Base-by-base conservation (phyloP, 2,113 vertebrate genomes). In the Gallinago paraguaiae region DNA sequence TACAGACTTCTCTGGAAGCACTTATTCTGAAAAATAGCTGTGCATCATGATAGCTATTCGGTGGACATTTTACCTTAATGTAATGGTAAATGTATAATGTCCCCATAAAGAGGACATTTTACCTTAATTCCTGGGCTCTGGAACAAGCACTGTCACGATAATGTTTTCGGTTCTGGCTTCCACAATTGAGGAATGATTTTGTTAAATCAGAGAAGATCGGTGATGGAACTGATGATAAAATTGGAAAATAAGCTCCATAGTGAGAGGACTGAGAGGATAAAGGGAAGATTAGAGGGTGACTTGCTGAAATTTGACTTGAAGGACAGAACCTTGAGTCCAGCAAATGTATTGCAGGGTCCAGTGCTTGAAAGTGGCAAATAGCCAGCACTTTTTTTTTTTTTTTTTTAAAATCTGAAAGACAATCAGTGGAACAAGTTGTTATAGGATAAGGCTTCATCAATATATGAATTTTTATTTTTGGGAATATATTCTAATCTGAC, bases 261-360 rank as follows among this genome's bases (percentile, higher is more conserved):
- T 39, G 41, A 94, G 68, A 92, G 48, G 37, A 43, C 33, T 86
- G 63, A 87, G 67, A 68, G 11, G 51, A 54, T 75, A 88, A 94
- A 86, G 33, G 46, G 41, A 92, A 88, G 60, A 56, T 92, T 37
- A 75, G 60, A 87, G 41, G 10, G 64, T 88, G 87, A 90, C 88
- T 97, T 84, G 64, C 72, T 95, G 24, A 78, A 65, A 88, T 88
- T 84, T 86, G 31, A 33, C 67, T 83, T 95, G 80, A 82, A 95
- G 87, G 88, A 67, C 89, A 87, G 70, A 79, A 75, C 79, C 75
- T 95, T 91, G 46, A 70, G 76, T 59, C 71, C 39, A 68, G 82
- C 46, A 88, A 90, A 78, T 63, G 4, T 65, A 67, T 80, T 88
- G 64, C 75, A 90, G 80, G 35, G 79, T 82, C 79, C 70, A 56